Percentiles rank a stretch among this genome's conserved stretches.
phyloP scores from a whole-genome alignment of 2,888 invertebrate genomes.

The Imbricaverruca yamaguchii region DNA sequence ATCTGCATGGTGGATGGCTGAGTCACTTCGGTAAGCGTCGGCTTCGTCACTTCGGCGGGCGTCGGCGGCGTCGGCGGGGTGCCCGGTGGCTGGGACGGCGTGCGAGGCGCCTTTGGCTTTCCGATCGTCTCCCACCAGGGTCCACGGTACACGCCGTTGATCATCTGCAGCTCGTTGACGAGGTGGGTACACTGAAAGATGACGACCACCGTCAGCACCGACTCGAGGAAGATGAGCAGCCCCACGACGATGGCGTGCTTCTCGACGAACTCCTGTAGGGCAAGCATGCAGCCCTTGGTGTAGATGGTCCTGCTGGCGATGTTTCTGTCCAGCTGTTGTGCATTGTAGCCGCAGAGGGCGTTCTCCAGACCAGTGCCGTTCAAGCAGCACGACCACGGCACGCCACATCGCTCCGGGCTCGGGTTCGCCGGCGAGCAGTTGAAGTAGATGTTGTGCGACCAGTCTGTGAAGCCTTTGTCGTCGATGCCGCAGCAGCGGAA shows the following conservation, averaged over 20 bases:
- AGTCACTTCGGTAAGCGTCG: neutral
- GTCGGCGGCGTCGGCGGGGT: neutral
- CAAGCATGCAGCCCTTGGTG: neutral
- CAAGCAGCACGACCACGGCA: conserved; percentile 32
- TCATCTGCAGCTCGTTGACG: conserved; percentile 14
- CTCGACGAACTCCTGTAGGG: neutral
- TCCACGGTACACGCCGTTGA: neutral
- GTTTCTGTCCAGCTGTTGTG: neutral
- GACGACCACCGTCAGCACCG: neutral
- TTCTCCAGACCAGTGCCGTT: neutral
- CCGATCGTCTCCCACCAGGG: neutral
- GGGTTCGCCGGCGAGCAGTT: conserved; percentile 59
- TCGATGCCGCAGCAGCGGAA: conserved; percentile 31
- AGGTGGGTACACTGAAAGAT: neutral
- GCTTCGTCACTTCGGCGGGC: neutral
- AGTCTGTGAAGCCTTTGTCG: conserved; percentile 63
- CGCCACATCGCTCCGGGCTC: conserved; percentile 32
- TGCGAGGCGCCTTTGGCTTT: neutral
- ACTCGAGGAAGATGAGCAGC: neutral
- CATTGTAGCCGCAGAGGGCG: neutral
- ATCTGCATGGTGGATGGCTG: no score
- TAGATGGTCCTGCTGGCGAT: conserved; percentile 4
- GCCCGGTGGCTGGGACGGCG: neutral
- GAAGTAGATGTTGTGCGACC: conserved; percentile 91
- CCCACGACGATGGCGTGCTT: neutral